Percentiles rank a stretch among this genome's conserved stretches.
These are phyloP conservation scores for Heteropelma amictum DNA, from an alignment of 2,888 invertebrate species.

Conservation along the genomic window DNA sequence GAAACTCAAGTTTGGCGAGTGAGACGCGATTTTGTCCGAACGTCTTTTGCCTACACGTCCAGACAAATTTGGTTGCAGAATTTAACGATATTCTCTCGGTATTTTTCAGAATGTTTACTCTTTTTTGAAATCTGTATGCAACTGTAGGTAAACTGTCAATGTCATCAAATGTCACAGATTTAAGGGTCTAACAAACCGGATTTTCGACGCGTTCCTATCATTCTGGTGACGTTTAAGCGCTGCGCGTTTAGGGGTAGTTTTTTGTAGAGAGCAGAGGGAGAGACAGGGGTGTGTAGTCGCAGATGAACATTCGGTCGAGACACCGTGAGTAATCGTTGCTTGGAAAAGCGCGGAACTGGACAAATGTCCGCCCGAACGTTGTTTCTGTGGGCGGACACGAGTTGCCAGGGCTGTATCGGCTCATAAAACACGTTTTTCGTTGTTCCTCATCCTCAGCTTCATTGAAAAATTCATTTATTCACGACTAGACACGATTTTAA, in stretches of 20 bases:
- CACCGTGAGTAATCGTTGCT: slow-evolving; percentile 54
- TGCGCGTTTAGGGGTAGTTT: background rate
- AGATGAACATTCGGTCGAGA: slow-evolving; percentile 31
- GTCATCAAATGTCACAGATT: too few relatives aligned
- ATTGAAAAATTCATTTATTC: slow-evolving; percentile 15
- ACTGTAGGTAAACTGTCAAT: too few relatives aligned
- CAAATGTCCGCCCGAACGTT: slow-evolving; percentile 57
- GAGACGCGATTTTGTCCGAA: background rate
- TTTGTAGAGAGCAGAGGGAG: background rate
- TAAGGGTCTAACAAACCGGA: too few relatives aligned
- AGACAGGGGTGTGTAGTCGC: slow-evolving; percentile 20
- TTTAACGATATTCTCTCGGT: too few relatives aligned
- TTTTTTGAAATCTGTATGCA: too few relatives aligned
- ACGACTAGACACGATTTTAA: background rate
- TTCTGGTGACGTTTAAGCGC: slow-evolving; percentile 21
- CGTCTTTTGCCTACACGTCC: too few relatives aligned
- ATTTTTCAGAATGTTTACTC: too few relatives aligned
- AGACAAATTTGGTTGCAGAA: too few relatives aligned
- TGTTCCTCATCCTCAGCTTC: slow-evolving; percentile 16
- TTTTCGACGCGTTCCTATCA: slow-evolving; percentile 26
- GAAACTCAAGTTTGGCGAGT: background rate
- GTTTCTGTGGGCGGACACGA: slow-evolving; percentile 55
- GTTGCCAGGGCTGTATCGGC: slow-evolving; percentile 54
- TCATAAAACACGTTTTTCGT: slow-evolving; percentile 51
- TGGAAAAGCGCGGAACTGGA: slow-evolving; percentile 55